phyloP scores from a whole-genome alignment of 2,113 vertebrate genomes.

The Oxyruncus cristatus region DNA sequence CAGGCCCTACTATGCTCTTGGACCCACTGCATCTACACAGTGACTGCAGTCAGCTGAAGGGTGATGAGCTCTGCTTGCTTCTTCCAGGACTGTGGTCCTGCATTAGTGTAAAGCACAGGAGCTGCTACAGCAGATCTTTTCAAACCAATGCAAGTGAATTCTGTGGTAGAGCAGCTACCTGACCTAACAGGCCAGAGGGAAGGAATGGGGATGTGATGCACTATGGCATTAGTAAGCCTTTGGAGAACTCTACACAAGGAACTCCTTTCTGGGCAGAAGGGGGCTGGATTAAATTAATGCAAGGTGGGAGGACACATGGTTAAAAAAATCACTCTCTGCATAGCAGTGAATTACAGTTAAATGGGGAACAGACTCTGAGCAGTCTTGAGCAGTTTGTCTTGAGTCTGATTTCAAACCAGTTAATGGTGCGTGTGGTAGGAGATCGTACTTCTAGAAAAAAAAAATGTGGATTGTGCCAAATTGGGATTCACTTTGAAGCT shows the following conservation, averaged over 20 bases:
- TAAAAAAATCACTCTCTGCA: not conserved
- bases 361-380: not conserved
- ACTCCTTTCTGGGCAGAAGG: not conserved
- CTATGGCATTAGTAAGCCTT: not conserved
- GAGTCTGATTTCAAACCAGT: not conserved
- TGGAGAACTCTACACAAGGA: not conserved
- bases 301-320: not conserved
- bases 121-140: not conserved
- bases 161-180: not conserved
- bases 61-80: not conserved
- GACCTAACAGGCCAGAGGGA: not conserved
- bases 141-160: not conserved
- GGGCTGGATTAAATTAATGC: not conserved
- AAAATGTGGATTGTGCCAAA: not conserved
- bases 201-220: not conserved
- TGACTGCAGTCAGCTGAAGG: not conserved
- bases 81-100: not conserved
- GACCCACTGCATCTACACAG: not conserved
- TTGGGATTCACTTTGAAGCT: not conserved
- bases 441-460: not conserved
- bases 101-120: not conserved
- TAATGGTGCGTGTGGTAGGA: not conserved
- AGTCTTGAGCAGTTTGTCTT: not conserved
- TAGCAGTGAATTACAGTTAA: not conserved
- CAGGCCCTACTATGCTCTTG: not conserved